phyloP scores from a whole-genome alignment of 2,113 vertebrate genomes.

The Oriolus oriolus region DNA sequence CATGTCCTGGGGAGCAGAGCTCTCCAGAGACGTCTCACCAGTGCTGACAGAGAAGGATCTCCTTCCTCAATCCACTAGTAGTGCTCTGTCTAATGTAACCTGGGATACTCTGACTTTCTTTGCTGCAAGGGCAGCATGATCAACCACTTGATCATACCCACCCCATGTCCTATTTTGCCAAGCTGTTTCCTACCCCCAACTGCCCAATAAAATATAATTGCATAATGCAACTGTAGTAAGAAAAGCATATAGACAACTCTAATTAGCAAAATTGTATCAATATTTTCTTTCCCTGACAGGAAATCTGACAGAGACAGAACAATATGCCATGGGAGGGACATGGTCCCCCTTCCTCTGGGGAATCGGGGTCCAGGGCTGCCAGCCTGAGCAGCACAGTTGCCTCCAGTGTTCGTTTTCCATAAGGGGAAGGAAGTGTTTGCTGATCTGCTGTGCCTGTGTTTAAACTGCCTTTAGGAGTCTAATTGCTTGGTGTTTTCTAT shows the following conservation, averaged over 20 bases:
- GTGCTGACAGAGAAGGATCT: not conserved
- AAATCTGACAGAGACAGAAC: rapidly evolving
- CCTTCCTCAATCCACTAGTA: not conserved
- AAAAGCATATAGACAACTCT: not conserved
- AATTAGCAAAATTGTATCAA: not conserved
- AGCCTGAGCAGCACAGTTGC: rapidly evolving
- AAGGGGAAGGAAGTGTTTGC: constrained; percentile 17
- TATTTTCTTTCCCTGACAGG: not conserved
- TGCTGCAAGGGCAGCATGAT: not conserved
- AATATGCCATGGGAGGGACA: rapidly evolving
- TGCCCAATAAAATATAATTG: not conserved
- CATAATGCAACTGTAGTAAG: not conserved
- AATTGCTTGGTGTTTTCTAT: constrained; percentile 51
- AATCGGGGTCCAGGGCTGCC: rapidly evolving
- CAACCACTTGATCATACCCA: not conserved
- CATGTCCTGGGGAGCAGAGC: rapidly evolving
- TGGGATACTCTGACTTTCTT: not conserved
- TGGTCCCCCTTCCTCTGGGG: not conserved
- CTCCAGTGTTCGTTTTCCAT: not conserved
- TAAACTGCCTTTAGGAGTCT: constrained; percentile 43
- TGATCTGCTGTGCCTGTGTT: constrained; percentile 33
- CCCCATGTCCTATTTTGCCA: not conserved
- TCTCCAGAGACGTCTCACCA: not conserved
- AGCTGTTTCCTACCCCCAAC: not conserved
- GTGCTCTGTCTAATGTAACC: not conserved